Evolutionary conservation across 37 sponge, comb jelly and placozoan species (phyloP).

Genomic region (Chondrosia reniformis): DNA sequence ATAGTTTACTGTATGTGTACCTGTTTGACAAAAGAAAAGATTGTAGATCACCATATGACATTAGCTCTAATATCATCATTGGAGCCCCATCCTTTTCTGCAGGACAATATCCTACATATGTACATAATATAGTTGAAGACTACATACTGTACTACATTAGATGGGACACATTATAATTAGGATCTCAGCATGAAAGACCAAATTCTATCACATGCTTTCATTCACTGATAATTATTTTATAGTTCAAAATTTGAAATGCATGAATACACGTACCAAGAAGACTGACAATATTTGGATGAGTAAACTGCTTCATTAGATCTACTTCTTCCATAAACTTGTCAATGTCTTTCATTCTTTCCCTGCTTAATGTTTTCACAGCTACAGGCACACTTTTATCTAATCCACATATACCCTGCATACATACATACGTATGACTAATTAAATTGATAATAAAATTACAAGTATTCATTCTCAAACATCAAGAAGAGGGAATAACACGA

Average conservation of each 20-base stretch:
- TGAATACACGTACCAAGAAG: constrained; percentile 1
- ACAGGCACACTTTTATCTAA: not conserved
- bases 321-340: constrained; percentile 15
- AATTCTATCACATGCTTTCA: too few relatives aligned
- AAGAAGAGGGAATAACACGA: too few relatives aligned
- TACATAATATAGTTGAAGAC: not conserved
- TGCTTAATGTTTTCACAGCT: constrained; percentile 11
- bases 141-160: not conserved
- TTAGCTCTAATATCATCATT: constrained; percentile 18
- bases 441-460: not conserved
- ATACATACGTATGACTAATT: not conserved
- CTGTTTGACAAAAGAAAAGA: constrained; percentile 8
- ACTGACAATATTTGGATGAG: constrained; percentile 20
- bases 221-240: too few relatives aligned
- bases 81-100: constrained; percentile 3
- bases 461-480: too few relatives aligned
- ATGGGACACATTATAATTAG: too few relatives aligned
- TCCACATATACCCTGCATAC: constrained; percentile 10
- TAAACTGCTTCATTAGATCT: constrained; percentile 11
- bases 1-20: not conserved
- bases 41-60: constrained; percentile 17
- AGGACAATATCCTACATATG: constrained; percentile 10
- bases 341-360: constrained; percentile 16
- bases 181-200: too few relatives aligned
- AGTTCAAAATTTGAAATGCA: not conserved